A percentile compares a stretch with the other conserved stretches of the same genome.
phyloP scores from a whole-genome alignment of 2,113 vertebrate species.

The Pipa parva region DNA sequence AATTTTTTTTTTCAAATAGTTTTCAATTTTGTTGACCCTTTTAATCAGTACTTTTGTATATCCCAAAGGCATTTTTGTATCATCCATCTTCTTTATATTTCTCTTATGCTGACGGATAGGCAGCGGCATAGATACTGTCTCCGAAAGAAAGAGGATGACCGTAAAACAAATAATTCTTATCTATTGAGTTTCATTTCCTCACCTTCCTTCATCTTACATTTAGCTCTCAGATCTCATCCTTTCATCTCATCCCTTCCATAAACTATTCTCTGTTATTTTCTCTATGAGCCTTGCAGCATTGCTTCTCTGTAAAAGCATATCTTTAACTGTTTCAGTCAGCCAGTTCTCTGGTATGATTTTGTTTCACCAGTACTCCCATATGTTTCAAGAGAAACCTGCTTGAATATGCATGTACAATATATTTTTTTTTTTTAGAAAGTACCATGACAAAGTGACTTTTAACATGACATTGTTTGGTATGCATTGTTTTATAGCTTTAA shows the following conservation, averaged over 20 bases:
- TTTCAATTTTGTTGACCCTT: too few relatives aligned
- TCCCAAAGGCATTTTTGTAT: conserved; percentile 20
- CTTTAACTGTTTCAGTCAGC: conserved; percentile 8
- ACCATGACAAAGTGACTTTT: too few relatives aligned
- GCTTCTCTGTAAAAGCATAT: conserved; percentile 7
- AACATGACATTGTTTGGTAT: too few relatives aligned
- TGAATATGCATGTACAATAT: too few relatives aligned
- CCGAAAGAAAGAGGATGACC: conserved; percentile 16
- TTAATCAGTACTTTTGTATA: too few relatives aligned
- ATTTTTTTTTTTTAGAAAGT: too few relatives aligned
- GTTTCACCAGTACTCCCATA: too few relatives aligned
- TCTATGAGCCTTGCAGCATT: neutral
- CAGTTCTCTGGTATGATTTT: too few relatives aligned
- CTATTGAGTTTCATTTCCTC: conserved; percentile 36
- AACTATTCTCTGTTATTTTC: conserved; percentile 20
- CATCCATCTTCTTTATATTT: conserved; percentile 10
- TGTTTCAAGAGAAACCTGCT: too few relatives aligned
- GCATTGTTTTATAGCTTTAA: too few relatives aligned
- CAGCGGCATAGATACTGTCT: conserved; percentile 13
- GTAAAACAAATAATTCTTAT: conserved; percentile 38
- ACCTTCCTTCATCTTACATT: conserved; percentile 40
- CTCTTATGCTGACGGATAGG: conserved; percentile 17
- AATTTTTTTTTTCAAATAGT: too few relatives aligned
- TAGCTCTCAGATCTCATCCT: conserved; percentile 34
- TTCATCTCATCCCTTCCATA: conserved; percentile 29